Evolutionary conservation across 2,113 vertebrate genomes (phyloP), one percentile per base, ranked within the genome.

Genomic region (Stegastes partitus): DNA sequence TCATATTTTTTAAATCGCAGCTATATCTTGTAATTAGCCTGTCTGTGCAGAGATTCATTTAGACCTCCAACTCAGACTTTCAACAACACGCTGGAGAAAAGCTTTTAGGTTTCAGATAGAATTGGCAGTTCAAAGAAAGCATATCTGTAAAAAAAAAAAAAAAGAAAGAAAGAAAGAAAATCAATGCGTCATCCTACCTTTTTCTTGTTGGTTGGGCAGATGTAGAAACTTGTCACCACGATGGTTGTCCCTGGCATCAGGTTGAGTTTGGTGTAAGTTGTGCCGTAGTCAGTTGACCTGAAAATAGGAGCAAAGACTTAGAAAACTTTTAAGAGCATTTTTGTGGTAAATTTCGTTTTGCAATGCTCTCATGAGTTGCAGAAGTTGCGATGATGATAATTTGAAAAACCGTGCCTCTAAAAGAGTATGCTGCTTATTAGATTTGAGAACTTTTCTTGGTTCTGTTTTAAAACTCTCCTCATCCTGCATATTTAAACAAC

Each of bases 161-260:
- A 57, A 68, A 26, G 8, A 26, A 7, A n/a, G 19, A 4, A 11
- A 3, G 0, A 57, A 68, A 26, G 8, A n/a, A 19, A 3, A 22
- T 14, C 0, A 19, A 25, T 15, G 11, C 1, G 3, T 10, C 25
- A 18, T 50, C 95, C 0, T 94, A 99, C 98, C 97, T 99, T 99
- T 81, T 95, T 98, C 93, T 99, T 99, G 91, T 99, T 99, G 73
- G 95, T 95, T 0, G 98, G 98, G 74, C 97, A 98, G 85, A 99
- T 98, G 94, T 96, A 98, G 95, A 99, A 99, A 91, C 96, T 99
- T 89, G 97, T 98, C 39, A 99, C 96, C 70, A 99, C 94, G 0
- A 98, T 96, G 77, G 95, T 94, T 45, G 96, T 95, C 4, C 98
- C 97, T 0, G 97, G 96, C 92, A 98, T 95, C 31, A 99, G 93